Percentiles rank a stretch among this genome's conserved stretches.
Evolutionary conservation across 2,888 invertebrate species (phyloP).

Genomic region (Phytoseiulus persimilis): DNA sequence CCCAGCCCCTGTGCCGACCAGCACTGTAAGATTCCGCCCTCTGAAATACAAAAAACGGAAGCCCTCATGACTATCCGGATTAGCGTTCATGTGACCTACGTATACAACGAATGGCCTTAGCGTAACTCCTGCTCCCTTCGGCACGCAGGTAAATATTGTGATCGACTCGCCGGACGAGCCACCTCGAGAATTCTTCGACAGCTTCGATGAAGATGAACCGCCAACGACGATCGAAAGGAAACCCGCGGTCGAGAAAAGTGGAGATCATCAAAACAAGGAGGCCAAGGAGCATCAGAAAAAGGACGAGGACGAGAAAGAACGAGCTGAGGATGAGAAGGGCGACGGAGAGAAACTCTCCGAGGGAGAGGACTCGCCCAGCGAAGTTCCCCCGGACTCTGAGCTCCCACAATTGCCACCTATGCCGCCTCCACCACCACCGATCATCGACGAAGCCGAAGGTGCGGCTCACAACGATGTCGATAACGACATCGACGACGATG

Average conservation of each 20-base stretch:
- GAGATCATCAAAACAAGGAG: not conserved
- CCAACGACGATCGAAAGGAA: conserved; percentile 30
- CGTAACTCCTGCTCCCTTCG: not conserved
- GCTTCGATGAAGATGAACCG: conserved; percentile 34
- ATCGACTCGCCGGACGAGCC: conserved; percentile 39
- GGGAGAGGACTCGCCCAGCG: not conserved
- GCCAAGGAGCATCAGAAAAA: not conserved
- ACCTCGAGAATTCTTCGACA: conserved; percentile 33
- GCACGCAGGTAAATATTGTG: conserved; percentile 32
- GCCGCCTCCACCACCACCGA: not conserved
- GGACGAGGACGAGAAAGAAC: not conserved
- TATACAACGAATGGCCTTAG: not conserved
- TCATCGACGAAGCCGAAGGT: not conserved
- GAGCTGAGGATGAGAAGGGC: not conserved
- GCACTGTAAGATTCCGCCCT: conserved; percentile 13
- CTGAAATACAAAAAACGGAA: too few relatives aligned
- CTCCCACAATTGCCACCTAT: not conserved
- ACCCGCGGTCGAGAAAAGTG: not conserved
- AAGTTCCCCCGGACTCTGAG: not conserved
- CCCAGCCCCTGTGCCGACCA: conserved; percentile 30
- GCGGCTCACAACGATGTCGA: not conserved
- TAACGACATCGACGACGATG: not conserved
- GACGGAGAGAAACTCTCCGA: not conserved
- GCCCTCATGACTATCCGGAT: too few relatives aligned
- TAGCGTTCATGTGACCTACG: too few relatives aligned